These are phyloP conservation scores for Rhinoraja longicauda DNA, from an alignment of 2,797 vertebrate species.

Conservation along the genomic window DNA sequence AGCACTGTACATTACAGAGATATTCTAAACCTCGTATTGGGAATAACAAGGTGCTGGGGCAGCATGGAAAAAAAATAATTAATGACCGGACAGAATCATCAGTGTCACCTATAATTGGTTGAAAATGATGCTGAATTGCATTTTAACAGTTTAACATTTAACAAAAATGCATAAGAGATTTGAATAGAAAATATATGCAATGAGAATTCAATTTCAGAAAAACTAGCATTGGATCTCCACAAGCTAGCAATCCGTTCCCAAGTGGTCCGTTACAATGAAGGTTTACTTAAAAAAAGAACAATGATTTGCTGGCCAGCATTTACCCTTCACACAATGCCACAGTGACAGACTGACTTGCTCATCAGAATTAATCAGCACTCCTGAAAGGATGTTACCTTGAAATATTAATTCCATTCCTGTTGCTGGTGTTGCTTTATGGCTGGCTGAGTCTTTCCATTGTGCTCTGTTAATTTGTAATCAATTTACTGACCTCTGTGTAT, in stretches of 20 bases:
- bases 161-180: neutral
- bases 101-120: neutral
- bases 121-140: constrained; percentile 28
- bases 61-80: neutral
- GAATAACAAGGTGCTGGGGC: neutral
- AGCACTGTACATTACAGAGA: neutral
- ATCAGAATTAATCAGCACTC: neutral
- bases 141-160: neutral
- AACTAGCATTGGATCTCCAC: neutral
- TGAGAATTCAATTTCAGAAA: neutral
- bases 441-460: too few relatives aligned
- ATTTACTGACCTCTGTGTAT: neutral
- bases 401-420: neutral
- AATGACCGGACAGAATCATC: neutral
- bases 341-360: neutral
- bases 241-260: neutral
- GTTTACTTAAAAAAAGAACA: neutral
- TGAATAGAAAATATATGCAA: neutral
- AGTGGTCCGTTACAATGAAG: too few relatives aligned
- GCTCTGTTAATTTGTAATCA: too few relatives aligned
- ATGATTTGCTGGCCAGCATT: neutral
- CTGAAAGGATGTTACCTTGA: neutral
- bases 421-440: neutral
- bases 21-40: constrained; percentile 1
- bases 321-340: neutral